Base-by-base conservation (phyloP, 2,888 invertebrate species). In the Escarpia spicata region DNA sequence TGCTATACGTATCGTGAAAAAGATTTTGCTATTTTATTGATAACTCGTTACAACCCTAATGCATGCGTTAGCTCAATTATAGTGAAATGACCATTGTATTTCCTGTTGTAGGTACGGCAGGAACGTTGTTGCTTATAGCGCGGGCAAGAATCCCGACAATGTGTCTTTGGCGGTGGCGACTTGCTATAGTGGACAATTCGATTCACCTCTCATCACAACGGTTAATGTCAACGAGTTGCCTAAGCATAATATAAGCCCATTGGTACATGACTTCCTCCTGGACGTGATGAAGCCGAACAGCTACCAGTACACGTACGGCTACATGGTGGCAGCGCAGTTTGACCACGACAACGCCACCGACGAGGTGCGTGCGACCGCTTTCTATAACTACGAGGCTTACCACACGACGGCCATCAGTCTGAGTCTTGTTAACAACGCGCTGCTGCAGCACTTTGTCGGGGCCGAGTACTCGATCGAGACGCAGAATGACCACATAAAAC, bases 221-320 rank as follows among this genome's bases (percentile, higher is more conserved):
- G 75, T 75, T 75, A 75, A 75, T n/a, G 75, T 75, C n/a, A n/a
- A 26, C n/a, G 75, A 75, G n/a, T 75, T 75, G 75, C 75, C 75
- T 75, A 3, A 75, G 19, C 26, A 75, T n/a, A 15, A 75, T 15
- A 75, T n/a, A 75, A 3, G n/a, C 19, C 75, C 26, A 75, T 2
- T 15, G 6, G 75, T 75, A 75, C 75, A 75, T 4, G n/a, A 75
- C 75, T 75, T 75, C n/a, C 26, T 75, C 6, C 26, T 75, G 75
- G 75, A 75, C 26, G 75, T 26, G 75, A 75, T 75, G 75, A 75
- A 3, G 26, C 75, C 26, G 4, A 75, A 6, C 19, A 75, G 75
- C 3, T 75, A 75, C 75, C 15, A 75, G 75, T 75, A 75, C 75
- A 26, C 75, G 75, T 75, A 75, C 75, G 26, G 75, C 75, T 75